Percentiles rank a stretch among this genome's conserved stretches.
phyloP scores from a whole-genome alignment of 1,140 invertebrate species.

The Anastatus disparis region DNA sequence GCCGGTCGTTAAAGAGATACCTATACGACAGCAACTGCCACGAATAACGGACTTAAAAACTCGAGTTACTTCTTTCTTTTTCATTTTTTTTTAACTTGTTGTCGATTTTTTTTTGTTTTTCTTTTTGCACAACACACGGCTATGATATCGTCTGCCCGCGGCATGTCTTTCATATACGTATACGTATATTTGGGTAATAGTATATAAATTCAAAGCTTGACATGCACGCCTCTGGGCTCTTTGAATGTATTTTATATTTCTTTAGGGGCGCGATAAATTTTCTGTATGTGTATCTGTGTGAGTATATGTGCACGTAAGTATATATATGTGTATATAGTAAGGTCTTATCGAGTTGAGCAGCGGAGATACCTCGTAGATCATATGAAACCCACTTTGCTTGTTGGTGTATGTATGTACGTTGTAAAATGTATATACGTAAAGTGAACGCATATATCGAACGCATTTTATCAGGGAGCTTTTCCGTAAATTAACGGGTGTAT shows the following conservation, averaged over 20 bases:
- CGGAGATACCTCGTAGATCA: neutral
- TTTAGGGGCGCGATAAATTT: slow-evolving; percentile 18
- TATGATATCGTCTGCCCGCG: too few relatives aligned
- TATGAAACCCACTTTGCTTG: too few relatives aligned
- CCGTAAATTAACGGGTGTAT: slow-evolving; percentile 19
- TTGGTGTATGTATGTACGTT: too few relatives aligned
- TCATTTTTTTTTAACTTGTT: neutral
- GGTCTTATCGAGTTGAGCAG: slow-evolving; percentile 14
- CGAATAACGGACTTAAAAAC: slow-evolving; percentile 21
- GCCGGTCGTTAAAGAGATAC: slow-evolving; percentile 40
- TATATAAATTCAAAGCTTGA: slow-evolving; percentile 12
- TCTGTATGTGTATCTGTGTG: too few relatives aligned
- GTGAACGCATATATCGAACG: neutral
- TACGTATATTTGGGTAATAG: neutral
- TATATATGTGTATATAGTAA: too few relatives aligned
- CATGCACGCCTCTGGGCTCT: neutral
- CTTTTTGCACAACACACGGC: too few relatives aligned
- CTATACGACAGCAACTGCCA: slow-evolving; percentile 11
- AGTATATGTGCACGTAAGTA: too few relatives aligned
- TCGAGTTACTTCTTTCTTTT: slow-evolving; percentile 38
- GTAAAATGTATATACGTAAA: neutral
- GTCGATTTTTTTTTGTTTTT: too few relatives aligned
- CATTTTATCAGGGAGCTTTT: neutral
- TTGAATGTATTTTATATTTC: slow-evolving; percentile 8
- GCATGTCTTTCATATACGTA: too few relatives aligned